These are phyloP conservation scores for Ancistrus triradiatus DNA, from an alignment of 2,113 vertebrate species.

Conservation along the genomic window DNA sequence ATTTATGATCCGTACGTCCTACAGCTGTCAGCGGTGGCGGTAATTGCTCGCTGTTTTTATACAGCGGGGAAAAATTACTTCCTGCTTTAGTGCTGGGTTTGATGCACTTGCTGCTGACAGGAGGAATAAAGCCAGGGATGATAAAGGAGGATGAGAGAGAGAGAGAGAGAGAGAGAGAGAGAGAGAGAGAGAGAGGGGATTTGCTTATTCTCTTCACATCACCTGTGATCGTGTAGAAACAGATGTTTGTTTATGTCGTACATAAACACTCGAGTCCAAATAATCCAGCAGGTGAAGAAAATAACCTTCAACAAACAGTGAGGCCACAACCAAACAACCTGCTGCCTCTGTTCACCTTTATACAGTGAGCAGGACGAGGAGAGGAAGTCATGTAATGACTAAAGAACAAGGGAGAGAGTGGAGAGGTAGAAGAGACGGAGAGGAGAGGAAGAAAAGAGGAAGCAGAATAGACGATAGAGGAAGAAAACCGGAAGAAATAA, in stretches of 20 bases:
- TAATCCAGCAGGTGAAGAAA: too few relatives aligned
- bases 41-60: conserved; percentile 51
- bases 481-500: neutral
- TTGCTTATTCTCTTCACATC: too few relatives aligned
- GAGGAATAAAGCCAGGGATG: conserved; percentile 19
- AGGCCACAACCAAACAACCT: too few relatives aligned
- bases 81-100: conserved; percentile 40
- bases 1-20: conserved; percentile 38
- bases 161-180: neutral
- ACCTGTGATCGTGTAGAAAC: too few relatives aligned
- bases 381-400: too few relatives aligned
- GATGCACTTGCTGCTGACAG: conserved; percentile 36
- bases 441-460: neutral
- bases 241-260: too few relatives aligned
- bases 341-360: too few relatives aligned
- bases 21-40: conserved; percentile 44
- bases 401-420: neutral
- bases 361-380: too few relatives aligned
- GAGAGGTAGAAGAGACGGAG: neutral
- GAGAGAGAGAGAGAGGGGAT: neutral
- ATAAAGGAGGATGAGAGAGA: neutral
- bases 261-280: too few relatives aligned
- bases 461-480: neutral
- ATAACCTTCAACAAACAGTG: too few relatives aligned
- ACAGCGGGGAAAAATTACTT: conserved; percentile 39